phyloP scores from a whole-genome alignment of 2,888 invertebrate genomes.

The Ophonus ardosiacus region DNA sequence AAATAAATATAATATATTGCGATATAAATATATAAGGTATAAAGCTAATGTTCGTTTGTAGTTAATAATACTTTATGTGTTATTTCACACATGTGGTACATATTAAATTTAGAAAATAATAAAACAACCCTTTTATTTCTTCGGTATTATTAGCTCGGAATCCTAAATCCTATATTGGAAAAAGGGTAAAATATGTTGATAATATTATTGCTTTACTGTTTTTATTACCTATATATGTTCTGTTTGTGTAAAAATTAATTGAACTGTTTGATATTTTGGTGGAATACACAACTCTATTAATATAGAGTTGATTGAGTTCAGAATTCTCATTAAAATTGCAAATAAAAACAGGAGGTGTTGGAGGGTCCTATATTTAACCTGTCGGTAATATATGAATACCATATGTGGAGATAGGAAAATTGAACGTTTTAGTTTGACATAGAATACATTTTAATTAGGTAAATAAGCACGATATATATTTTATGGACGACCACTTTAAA shows the following conservation, averaged over 20 bases:
- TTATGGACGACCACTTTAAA: too few relatives aligned
- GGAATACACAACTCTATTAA: neutral
- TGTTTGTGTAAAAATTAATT: neutral
- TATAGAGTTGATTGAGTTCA: neutral
- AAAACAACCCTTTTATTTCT: neutral
- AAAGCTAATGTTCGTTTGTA: neutral
- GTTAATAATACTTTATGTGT: neutral
- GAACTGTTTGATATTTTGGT: neutral
- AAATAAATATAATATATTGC: too few relatives aligned
- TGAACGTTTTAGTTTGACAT: too few relatives aligned
- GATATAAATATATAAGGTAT: neutral
- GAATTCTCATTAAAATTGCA: constrained; percentile 10
- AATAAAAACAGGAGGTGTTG: too few relatives aligned
- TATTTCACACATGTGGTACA: neutral
- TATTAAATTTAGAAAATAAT: neutral
- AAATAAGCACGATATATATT: too few relatives aligned
- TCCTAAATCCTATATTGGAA: neutral
- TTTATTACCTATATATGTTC: neutral
- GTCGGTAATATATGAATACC: too few relatives aligned
- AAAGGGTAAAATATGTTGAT: neutral
- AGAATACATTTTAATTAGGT: too few relatives aligned
- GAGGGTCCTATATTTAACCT: too few relatives aligned
- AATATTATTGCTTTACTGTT: neutral
- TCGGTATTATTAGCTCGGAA: neutral
- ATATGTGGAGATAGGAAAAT: too few relatives aligned